These are phyloP conservation scores for Lytechinus pictus DNA, from an alignment of 35 echinoderm and acorn worm species.

Conservation along the genomic window DNA sequence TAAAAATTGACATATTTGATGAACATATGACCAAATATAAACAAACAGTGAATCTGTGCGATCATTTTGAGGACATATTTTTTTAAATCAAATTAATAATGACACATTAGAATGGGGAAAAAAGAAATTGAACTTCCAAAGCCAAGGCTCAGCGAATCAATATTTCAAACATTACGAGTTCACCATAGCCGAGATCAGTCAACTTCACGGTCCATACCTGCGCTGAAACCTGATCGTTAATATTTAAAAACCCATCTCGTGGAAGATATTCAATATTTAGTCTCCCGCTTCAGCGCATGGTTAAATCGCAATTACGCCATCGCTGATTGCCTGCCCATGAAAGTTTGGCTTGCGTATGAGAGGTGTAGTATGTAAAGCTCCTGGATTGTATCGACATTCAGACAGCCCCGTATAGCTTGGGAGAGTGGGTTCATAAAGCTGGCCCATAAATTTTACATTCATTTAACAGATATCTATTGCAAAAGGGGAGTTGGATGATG, in stretches of 20 bases:
- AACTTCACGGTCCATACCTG: background rate
- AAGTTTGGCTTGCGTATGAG: background rate
- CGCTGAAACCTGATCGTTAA: background rate
- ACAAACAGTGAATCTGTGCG: no score
- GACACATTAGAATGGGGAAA: no score
- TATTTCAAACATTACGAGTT: background rate
- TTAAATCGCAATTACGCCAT: background rate
- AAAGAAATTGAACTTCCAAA: background rate
- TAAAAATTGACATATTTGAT: no score
- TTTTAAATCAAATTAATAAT: no score
- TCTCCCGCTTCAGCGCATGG: background rate
- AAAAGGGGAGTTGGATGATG: no score
- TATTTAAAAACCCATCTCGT: background rate
- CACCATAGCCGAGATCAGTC: background rate
- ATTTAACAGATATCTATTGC: no score
- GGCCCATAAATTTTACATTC: no score
- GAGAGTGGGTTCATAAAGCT: no score
- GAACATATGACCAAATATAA: no score
- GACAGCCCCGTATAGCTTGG: no score
- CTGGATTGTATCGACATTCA: background rate
- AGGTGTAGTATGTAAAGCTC: background rate
- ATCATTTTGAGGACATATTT: no score
- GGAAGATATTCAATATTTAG: constrained; percentile 20
- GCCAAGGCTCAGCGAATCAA: background rate
- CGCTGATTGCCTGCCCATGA: background rate